Conservation (phyloP, 1,140 invertebrate genomes). For the Pogonomyrmex barbatus region DNA sequence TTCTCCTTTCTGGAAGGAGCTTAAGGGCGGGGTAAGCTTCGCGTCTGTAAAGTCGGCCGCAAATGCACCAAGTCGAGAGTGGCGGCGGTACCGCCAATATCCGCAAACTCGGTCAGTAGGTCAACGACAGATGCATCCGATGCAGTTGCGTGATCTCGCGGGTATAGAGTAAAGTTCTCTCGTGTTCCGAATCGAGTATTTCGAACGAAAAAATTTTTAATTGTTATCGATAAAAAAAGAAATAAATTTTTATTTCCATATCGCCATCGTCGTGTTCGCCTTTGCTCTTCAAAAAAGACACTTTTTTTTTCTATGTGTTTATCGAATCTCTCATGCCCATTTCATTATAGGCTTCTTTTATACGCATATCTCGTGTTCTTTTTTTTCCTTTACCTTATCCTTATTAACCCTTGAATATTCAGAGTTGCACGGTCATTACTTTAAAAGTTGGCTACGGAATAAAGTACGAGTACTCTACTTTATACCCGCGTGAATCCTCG, state of each 20-base stretch:
- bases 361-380: not conserved
- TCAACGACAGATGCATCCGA: conserved; percentile 75
- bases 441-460: not conserved
- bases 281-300: not conserved
- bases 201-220: conserved; percentile 21
- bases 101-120: conserved; percentile 79
- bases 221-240: not conserved
- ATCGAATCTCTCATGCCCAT: not conserved
- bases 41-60: conserved; percentile 70
- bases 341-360: not conserved
- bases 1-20: conserved; percentile 18
- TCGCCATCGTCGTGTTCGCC: not conserved
- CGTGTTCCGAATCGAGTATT: not conserved
- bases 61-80: conserved; percentile 70
- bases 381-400: not conserved
- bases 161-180: conserved; percentile 23
- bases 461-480: not conserved
- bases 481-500: conserved; percentile 13
- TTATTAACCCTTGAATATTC: not conserved
- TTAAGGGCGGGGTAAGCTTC: conserved; percentile 55
- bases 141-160: conserved; percentile 51
- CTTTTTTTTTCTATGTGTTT: not conserved
- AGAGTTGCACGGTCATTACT: too few relatives aligned
- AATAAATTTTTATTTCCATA: not conserved
- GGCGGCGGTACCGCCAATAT: conserved; percentile 63